Conservation (phyloP, 2,888 invertebrate genomes). For the Liopterus haemorrhoidalis region DNA sequence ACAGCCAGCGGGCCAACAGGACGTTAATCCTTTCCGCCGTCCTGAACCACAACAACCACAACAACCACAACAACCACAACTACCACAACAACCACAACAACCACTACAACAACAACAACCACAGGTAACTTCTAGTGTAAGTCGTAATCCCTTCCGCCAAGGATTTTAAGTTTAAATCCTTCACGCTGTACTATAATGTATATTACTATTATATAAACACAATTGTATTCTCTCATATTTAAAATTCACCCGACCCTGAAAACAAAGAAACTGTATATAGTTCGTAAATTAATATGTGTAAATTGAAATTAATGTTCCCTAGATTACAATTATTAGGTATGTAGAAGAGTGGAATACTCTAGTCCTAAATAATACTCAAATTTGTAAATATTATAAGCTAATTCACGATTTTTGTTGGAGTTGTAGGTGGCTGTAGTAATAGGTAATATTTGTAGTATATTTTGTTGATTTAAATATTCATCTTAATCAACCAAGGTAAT, state of each 20-base stretch:
- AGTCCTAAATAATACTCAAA: conserved; percentile 22
- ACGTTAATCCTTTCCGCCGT: conserved; percentile 47
- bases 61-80: conserved; percentile 47
- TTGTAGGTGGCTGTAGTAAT: background rate
- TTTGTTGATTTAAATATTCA: conserved; percentile 11
- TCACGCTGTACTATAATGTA: conserved; percentile 21
- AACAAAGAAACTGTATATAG: conserved; percentile 17
- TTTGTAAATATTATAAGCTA: conserved; percentile 16
- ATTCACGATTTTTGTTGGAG: conserved; percentile 1
- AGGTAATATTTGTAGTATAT: background rate
- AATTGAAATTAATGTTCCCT: conserved; percentile 23
- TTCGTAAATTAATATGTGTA: conserved; percentile 17
- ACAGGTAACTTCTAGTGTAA: conserved; percentile 35
- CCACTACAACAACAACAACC: conserved; percentile 45
- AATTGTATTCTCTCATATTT: background rate
- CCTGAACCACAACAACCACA: conserved; percentile 45
- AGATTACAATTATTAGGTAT: conserved; percentile 24
- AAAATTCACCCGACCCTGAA: background rate
- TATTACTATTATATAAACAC: conserved; percentile 9
- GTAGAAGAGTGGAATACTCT: conserved; percentile 22
- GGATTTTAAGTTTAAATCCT: conserved; percentile 53
- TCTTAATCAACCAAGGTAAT: conserved; percentile 46
- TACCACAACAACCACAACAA: conserved; percentile 42
- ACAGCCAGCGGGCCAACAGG: conserved; percentile 33
- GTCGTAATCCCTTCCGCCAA: conserved; percentile 77